Evolutionary conservation across 2,888 invertebrate genomes (phyloP).

Genomic region (Hemicrepidius hirtus): DNA sequence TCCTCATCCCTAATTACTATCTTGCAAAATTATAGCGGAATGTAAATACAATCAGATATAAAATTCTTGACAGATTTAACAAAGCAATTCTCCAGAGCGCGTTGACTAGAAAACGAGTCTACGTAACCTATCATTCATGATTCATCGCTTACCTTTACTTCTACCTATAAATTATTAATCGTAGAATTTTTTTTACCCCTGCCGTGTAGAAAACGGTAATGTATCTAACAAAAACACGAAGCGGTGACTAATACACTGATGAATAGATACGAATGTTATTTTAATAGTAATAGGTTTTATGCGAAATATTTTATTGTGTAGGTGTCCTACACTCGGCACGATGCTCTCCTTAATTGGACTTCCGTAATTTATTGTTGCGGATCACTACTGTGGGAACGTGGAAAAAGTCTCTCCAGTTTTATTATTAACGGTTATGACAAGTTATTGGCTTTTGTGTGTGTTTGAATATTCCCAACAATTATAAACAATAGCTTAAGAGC

Average conservation of each 20-base stretch:
- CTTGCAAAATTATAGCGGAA: too few species aligned
- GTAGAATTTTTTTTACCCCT: slow-evolving; percentile 12
- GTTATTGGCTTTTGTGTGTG: slow-evolving; percentile 5
- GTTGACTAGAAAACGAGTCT: neutral
- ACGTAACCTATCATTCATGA: slow-evolving; percentile 10
- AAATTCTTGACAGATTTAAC: neutral
- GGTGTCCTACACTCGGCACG: slow-evolving; percentile 5
- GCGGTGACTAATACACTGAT: slow-evolving; percentile 33
- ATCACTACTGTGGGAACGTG: slow-evolving; percentile 6
- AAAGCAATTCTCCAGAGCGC: neutral
- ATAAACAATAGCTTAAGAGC: neutral
- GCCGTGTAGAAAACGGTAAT: slow-evolving; percentile 30
- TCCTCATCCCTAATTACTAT: too few species aligned
- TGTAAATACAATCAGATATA: neutral
- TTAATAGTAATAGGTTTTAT: slow-evolving; percentile 26
- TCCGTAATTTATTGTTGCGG: slow-evolving; percentile 18
- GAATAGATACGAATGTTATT: slow-evolving; percentile 35
- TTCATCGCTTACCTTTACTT: slow-evolving; percentile 34
- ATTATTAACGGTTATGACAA: slow-evolving; percentile 3
- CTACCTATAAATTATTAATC: slow-evolving; percentile 30
- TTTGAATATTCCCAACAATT: neutral
- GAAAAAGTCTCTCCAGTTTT: neutral
- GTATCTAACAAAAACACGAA: slow-evolving; percentile 16
- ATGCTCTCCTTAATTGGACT: slow-evolving; percentile 25
- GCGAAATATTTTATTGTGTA: slow-evolving; percentile 7